Percentiles rank a stretch among this genome's conserved stretches.
Evolutionary conservation across 1,140 invertebrate species (phyloP).

Genomic region (Pentalonia nigronervosa): DNA sequence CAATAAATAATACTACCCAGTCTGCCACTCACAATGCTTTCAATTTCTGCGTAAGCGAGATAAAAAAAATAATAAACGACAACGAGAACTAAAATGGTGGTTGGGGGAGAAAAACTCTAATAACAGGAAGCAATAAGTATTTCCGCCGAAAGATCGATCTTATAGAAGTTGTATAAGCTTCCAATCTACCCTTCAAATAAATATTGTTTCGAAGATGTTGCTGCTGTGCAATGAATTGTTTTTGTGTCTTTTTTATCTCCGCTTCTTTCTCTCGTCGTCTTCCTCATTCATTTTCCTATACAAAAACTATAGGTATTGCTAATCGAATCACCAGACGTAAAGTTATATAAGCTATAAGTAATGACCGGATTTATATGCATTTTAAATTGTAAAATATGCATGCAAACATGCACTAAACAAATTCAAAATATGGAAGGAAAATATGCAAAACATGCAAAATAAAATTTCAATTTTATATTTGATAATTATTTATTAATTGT

Average conservation of each 20-base stretch:
- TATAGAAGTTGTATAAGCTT: conserved; percentile 17
- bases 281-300: background rate
- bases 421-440: too few species aligned
- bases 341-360: background rate
- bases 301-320: background rate
- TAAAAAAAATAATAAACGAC: conserved; percentile 7
- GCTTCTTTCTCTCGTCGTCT: background rate
- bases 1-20: conserved; percentile 14
- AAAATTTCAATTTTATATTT: too few species aligned
- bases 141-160: background rate
- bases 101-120: background rate
- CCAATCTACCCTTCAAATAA: conserved; percentile 1
- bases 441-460: too few species aligned
- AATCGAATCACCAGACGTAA: background rate
- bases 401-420: too few species aligned
- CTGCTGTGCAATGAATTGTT: background rate
- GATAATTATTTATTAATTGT: too few species aligned
- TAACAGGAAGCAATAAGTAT: conserved; percentile 18
- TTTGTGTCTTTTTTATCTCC: background rate
- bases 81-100: background rate
- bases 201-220: background rate
- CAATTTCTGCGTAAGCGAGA: conserved; percentile 20
- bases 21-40: conserved; percentile 18
- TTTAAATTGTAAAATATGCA: too few species aligned
- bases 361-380: too few species aligned